Evolutionary conservation across 2,113 vertebrate genomes (phyloP).

Genomic region (Eublepharis macularius): DNA sequence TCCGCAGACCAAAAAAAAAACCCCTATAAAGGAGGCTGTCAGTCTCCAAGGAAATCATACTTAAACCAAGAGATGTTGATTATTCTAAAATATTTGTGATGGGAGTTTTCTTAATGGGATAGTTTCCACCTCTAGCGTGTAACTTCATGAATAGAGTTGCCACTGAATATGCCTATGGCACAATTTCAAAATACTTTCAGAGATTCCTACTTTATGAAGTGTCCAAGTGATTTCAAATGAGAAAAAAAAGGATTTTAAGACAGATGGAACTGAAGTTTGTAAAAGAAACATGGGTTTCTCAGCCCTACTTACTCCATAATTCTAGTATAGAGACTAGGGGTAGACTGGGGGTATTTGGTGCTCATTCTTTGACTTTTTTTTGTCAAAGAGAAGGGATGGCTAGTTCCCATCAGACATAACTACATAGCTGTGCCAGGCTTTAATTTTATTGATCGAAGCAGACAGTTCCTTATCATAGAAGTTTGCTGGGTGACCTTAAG

Average conservation of each 20-base stretch:
- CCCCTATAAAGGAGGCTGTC: too few relatives aligned
- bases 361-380: too few relatives aligned
- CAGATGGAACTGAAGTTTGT: background rate
- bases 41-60: background rate
- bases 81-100: background rate
- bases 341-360: too few relatives aligned
- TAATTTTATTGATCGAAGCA: too few relatives aligned
- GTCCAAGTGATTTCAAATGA: background rate
- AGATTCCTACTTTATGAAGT: background rate
- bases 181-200: background rate
- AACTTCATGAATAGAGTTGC: background rate
- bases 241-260: background rate
- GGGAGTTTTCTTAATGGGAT: background rate
- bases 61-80: background rate
- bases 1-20: too few relatives aligned
- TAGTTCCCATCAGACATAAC: too few relatives aligned
- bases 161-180: background rate
- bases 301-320: too few relatives aligned
- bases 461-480: too few relatives aligned
- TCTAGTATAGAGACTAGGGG: background rate
- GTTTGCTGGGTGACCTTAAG: too few relatives aligned
- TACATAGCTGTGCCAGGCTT: too few relatives aligned
- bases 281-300: background rate
- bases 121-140: background rate
- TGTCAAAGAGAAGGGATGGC: too few relatives aligned